A percentile compares a stretch with the other conserved stretches of the same genome.
Conservation (phyloP, 64 coral and sea anemone genomes). For the Montipora sp. region DNA sequence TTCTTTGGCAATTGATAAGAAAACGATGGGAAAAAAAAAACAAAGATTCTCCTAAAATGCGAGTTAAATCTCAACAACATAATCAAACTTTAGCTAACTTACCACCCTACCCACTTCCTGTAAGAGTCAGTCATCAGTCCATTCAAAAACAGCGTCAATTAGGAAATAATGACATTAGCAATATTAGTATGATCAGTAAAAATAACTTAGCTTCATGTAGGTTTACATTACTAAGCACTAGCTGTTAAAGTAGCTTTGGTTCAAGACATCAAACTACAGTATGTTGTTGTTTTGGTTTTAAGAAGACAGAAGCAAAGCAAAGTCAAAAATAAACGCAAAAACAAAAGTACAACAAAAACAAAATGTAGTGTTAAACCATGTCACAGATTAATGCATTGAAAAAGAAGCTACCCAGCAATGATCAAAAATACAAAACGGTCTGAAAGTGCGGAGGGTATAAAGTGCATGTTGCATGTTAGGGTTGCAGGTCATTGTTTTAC, state of each 20-base stretch:
- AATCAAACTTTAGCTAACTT: background rate
- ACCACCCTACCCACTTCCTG: conserved; percentile 46
- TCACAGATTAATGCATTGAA: background rate
- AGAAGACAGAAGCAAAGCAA: too few species aligned
- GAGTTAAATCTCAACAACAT: background rate
- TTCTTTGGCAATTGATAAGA: too few species aligned
- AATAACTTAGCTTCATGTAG: background rate
- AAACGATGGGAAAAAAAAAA: too few species aligned
- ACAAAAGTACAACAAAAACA: too few species aligned
- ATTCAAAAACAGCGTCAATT: background rate
- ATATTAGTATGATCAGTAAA: background rate
- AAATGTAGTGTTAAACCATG: background rate
- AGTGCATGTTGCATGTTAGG: background rate
- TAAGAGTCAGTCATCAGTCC: background rate
- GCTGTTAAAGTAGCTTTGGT: background rate
- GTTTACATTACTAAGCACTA: background rate
- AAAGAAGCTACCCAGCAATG: background rate
- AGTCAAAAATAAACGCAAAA: background rate
- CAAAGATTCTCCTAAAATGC: too few species aligned
- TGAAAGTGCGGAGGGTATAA: background rate
- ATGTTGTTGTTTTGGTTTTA: background rate
- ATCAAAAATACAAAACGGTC: background rate
- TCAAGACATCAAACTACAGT: background rate
- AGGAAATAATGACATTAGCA: conserved; percentile 11
- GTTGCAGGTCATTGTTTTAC: too few species aligned